Conservation (phyloP, 2,797 vertebrate genomes). For the Fratercula arctica region DNA sequence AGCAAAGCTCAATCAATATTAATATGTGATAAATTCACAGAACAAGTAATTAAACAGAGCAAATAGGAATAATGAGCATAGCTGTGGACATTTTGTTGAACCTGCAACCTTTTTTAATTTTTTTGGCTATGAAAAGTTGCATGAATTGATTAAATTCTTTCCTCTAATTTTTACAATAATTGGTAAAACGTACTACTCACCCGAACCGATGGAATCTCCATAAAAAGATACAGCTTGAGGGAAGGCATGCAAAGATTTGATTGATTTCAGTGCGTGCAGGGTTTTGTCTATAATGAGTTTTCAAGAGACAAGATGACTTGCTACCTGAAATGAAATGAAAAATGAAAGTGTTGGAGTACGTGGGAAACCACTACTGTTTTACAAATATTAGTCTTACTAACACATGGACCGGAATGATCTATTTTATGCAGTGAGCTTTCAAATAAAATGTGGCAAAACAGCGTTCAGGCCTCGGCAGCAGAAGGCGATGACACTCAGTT, state of each 20-base stretch:
- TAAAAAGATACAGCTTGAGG: background rate
- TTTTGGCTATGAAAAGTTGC: background rate
- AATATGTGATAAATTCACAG: background rate
- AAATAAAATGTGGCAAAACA: background rate
- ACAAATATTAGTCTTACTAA: background rate
- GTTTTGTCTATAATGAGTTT: background rate
- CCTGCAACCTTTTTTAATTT: background rate
- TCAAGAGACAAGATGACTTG: background rate
- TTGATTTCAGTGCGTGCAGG: background rate
- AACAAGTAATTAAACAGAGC: background rate
- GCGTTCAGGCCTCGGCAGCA: background rate
- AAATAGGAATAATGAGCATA: background rate
- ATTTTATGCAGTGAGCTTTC: background rate
- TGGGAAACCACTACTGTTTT: background rate
- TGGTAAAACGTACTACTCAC: background rate
- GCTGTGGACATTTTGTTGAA: background rate
- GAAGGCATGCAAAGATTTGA: background rate
- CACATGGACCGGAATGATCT: background rate
- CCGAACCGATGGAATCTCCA: background rate
- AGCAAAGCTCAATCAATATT: background rate
- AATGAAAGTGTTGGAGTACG: background rate
- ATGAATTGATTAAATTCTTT: background rate
- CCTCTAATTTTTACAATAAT: background rate
- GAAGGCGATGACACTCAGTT: rapidly evolving
- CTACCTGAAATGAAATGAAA: background rate